A percentile compares a stretch with the other conserved stretches of the same genome.
phyloP scores from a whole-genome alignment of 2,113 vertebrate species.

The Aphelocoma coerulescens region DNA sequence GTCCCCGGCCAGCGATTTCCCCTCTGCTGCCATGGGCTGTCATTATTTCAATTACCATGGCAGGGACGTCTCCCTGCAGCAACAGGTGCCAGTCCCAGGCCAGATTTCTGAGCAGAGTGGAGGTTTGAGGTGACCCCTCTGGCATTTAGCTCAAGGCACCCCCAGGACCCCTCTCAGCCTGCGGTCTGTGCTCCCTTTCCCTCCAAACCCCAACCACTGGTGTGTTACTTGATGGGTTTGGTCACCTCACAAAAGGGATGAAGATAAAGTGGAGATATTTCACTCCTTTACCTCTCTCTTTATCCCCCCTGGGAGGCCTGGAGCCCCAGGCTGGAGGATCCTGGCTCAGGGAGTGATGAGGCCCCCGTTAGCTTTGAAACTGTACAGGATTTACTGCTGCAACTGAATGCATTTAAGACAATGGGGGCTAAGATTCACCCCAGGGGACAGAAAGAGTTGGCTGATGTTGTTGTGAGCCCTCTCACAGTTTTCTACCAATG shows the following conservation, averaged over 20 bases:
- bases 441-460: neutral
- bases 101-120: neutral
- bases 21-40: conserved; percentile 11
- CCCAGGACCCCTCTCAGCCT: neutral
- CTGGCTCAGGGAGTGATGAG: neutral
- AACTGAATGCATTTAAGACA: neutral
- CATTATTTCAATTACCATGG: neutral
- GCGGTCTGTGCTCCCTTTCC: neutral
- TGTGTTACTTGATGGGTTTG: too few relatives aligned
- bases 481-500: neutral
- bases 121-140: neutral
- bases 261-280: neutral
- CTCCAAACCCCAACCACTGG: fast-evolving
- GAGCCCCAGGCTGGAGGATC: neutral
- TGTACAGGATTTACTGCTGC: neutral
- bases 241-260: neutral
- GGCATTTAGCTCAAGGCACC: neutral
- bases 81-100: neutral
- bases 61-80: neutral
- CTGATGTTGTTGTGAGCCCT: neutral
- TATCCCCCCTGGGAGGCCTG: too few relatives aligned
- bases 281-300: neutral
- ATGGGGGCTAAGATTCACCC: too few relatives aligned
- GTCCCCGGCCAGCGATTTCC: conserved; percentile 21
- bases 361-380: neutral